Base-by-base conservation (phyloP, 1,140 invertebrate genomes). In the Microvelia longipes region DNA sequence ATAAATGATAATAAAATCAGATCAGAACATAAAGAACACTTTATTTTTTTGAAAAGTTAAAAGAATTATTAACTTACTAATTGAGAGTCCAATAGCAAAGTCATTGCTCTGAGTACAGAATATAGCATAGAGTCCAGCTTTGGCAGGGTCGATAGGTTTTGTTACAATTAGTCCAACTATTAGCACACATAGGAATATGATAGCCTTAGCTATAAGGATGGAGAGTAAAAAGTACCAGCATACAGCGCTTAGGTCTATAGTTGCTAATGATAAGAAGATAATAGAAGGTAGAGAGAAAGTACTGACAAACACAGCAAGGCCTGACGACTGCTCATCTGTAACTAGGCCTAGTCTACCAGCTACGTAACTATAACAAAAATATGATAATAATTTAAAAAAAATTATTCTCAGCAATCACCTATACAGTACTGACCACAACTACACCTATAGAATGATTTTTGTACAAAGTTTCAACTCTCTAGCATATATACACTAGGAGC, bases 31-130 rank as follows among this genome's bases (percentile, higher is more conserved):
- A n/a, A n/a, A n/a, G n/a, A n/a, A n/a, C n/a, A n/a, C n/a, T n/a
- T n/a, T n/a, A n/a, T n/a, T n/a, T n/a, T n/a, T n/a, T n/a, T n/a
- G n/a, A n/a, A n/a, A n/a, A n/a, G n/a, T n/a, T n/a, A n/a, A n/a
- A n/a, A n/a, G n/a, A n/a, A n/a, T n/a, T n/a, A n/a, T n/a, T 13
- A 50, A 83, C 86, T 88, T 85, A 95, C 93, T 87, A 76, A 98
- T 96, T 1, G 96, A 95, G 82, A 92, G 96, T 71, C 95, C 95
- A 74, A 98, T 86, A 66, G 96, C 96, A 84, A 98, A 98, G 81
- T 98, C 96, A 85, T 98, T 98, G 77, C 93, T 96, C 78, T 98
- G 94, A 0, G 95, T 98, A 66, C 90, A 91, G 79, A 98, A 97
- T 75, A 98, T 98, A 27, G 91, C 92, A 84, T 91, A 94, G 26